Evolutionary conservation across 1,140 invertebrate species (phyloP).

Genomic region (Cephus cinctus): DNA sequence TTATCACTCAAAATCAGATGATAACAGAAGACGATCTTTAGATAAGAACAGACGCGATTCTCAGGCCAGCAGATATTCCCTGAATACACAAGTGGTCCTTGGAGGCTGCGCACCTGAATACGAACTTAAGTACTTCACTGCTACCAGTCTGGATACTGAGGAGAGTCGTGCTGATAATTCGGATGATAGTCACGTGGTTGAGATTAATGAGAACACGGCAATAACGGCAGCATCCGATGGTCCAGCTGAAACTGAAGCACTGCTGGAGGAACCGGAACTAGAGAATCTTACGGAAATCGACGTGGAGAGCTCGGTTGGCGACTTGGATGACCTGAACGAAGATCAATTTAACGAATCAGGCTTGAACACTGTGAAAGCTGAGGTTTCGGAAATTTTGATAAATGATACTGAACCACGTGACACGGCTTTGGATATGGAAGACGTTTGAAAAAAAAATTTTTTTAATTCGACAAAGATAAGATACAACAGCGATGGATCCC

Average conservation of each 20-base stretch:
- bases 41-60: constrained; percentile 42
- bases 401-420: too few relatives aligned
- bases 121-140: constrained; percentile 46
- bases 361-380: too few relatives aligned
- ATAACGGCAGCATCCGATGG: constrained; percentile 24
- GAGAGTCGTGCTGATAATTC: constrained; percentile 38
- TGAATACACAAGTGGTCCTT: constrained; percentile 39
- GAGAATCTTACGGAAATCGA: constrained; percentile 41
- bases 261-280: constrained; percentile 48
- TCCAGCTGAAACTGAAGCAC: constrained; percentile 32
- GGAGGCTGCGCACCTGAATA: constrained; percentile 33
- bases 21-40: constrained; percentile 46
- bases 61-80: constrained; percentile 43
- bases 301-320: constrained; percentile 15
- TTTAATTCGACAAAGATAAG: too few relatives aligned
- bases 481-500: too few relatives aligned
- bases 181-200: constrained; percentile 36
- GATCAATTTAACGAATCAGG: too few relatives aligned
- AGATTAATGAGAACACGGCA: constrained; percentile 32
- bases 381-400: too few relatives aligned
- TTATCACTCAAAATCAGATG: constrained; percentile 49
- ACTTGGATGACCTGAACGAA: constrained; percentile 9
- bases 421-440: too few relatives aligned
- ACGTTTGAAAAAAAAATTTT: too few relatives aligned
- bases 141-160: constrained; percentile 39